A percentile compares a stretch with the other conserved stretches of the same genome.
These are phyloP conservation scores for Troglohyphantes excavatus DNA, from an alignment of 2,888 invertebrate genomes.

Conservation along the genomic window DNA sequence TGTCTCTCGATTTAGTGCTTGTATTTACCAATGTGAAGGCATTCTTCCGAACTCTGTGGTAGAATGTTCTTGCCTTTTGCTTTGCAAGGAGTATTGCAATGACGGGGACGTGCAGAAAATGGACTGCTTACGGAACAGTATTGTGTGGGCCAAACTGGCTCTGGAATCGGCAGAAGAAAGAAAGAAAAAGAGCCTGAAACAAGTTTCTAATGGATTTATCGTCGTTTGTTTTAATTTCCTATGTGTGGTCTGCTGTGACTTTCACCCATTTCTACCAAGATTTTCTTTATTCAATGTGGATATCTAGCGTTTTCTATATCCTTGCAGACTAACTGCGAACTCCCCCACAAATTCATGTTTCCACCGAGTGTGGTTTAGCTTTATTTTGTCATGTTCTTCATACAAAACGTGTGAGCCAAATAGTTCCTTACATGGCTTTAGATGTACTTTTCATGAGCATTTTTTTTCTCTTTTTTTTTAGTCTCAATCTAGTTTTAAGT, in stretches of 20 bases:
- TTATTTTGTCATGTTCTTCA: conserved; percentile 53
- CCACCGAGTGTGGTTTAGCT: conserved; percentile 56
- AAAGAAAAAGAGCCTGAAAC: conserved; percentile 29
- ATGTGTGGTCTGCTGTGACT: conserved; percentile 50
- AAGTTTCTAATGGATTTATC: conserved; percentile 50
- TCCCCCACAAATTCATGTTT: conserved; percentile 20
- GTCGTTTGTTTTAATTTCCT: conserved; percentile 54
- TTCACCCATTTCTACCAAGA: conserved; percentile 50
- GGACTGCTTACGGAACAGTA: conserved; percentile 34
- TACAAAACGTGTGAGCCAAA: conserved; percentile 20
- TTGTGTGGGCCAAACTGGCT: conserved; percentile 33
- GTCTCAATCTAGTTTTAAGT: conserved; percentile 52
- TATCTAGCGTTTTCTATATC: conserved; percentile 30
- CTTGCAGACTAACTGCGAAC: conserved; percentile 23
- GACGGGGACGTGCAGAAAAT: conserved; percentile 13
- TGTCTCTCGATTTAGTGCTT: conserved; percentile 64
- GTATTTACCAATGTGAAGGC: conserved; percentile 54
- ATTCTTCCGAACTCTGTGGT: conserved; percentile 46
- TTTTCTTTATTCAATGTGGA: conserved; percentile 61
- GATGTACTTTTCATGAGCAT: conserved; percentile 51
- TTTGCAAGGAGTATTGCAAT: conserved; percentile 47
- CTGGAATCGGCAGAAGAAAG: not conserved
- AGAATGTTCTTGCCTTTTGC: conserved; percentile 68
- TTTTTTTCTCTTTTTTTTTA: conserved; percentile 33
- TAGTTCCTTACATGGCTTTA: conserved; percentile 69